phyloP scores from a whole-genome alignment of 2,888 invertebrate species.

The Micoletzkya japonica region DNA sequence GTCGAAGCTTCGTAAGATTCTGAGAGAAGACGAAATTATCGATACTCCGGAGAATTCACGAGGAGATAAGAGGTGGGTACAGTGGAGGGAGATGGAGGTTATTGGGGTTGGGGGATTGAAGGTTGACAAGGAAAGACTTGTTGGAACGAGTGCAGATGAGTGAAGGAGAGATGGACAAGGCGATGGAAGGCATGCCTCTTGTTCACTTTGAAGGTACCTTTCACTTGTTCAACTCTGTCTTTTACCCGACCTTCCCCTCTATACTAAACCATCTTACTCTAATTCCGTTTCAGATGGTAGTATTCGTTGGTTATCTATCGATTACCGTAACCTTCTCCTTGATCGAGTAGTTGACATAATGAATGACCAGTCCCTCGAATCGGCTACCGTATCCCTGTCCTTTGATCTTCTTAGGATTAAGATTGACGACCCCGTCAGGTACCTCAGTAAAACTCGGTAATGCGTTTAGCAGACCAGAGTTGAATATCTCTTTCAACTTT shows the following conservation, averaged over 20 bases:
- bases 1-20: not conserved
- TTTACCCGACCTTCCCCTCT: not conserved
- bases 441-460: too few species aligned
- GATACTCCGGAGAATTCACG: not conserved
- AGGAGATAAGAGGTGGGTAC: not conserved
- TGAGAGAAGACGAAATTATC: constrained; percentile 13
- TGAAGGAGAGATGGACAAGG: constrained; percentile 5
- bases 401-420: too few species aligned
- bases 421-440: too few species aligned
- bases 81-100: too few species aligned
- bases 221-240: not conserved
- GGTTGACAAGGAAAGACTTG: constrained; percentile 12
- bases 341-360: constrained; percentile 12
- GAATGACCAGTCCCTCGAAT: constrained; percentile 1
- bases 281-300: not conserved
- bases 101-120: not conserved
- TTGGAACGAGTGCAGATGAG: constrained; percentile 20
- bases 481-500: too few species aligned
- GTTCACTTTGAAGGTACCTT: constrained; percentile 5
- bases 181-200: not conserved
- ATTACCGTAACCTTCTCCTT: not conserved
- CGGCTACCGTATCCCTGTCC: not conserved
- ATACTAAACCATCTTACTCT: not conserved
- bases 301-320: constrained; percentile 12
- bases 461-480: too few species aligned